Percentiles rank a stretch among this genome's conserved stretches.
phyloP scores from a whole-genome alignment of 2,888 invertebrate species.

The Caenorhabditis macrosperma region DNA sequence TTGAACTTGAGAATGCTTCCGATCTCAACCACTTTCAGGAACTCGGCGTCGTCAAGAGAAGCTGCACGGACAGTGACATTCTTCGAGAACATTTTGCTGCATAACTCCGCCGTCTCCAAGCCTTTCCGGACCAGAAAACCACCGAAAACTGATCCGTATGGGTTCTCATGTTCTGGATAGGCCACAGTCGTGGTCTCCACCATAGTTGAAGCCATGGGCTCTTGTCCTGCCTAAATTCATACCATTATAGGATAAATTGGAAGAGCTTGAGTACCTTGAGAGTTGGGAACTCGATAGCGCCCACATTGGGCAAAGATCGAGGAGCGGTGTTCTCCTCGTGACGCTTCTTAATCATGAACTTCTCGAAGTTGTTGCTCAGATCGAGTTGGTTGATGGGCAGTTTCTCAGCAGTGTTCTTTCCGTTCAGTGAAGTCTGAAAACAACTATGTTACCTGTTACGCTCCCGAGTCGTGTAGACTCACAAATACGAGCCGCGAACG shows the following conservation, averaged over 20 bases:
- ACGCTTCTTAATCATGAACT: slow-evolving; percentile 28
- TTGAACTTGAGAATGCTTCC: slow-evolving; percentile 51
- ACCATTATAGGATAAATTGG: too few species aligned
- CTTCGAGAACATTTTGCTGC: slow-evolving; percentile 42
- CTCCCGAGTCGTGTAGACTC: slow-evolving; percentile 2
- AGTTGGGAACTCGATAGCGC: slow-evolving; percentile 25
- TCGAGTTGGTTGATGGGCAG: slow-evolving; percentile 48
- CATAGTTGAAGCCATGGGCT: slow-evolving; percentile 16
- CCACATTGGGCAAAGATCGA: slow-evolving; percentile 24
- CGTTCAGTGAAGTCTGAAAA: slow-evolving; percentile 53
- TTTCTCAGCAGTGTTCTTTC: slow-evolving; percentile 27
- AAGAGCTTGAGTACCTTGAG: slow-evolving; percentile 7
- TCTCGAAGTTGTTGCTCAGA: slow-evolving; percentile 30
- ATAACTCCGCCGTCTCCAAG: slow-evolving; percentile 47
- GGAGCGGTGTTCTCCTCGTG: slow-evolving; percentile 26
- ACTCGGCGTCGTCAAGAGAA: slow-evolving; percentile 49
- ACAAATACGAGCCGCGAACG: slow-evolving; percentile 46
- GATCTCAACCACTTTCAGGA: slow-evolving; percentile 50
- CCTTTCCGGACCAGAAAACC: slow-evolving; percentile 51
- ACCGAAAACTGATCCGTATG: slow-evolving; percentile 58
- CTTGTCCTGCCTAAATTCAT: slow-evolving; percentile 16
- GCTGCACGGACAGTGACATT: slow-evolving; percentile 1
- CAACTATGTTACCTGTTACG: too few species aligned
- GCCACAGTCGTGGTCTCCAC: slow-evolving; percentile 28
- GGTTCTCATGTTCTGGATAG: slow-evolving; percentile 57